Base-by-base conservation (phyloP, 2,888 invertebrate species). In the Chymomyza fuscimana region DNA sequence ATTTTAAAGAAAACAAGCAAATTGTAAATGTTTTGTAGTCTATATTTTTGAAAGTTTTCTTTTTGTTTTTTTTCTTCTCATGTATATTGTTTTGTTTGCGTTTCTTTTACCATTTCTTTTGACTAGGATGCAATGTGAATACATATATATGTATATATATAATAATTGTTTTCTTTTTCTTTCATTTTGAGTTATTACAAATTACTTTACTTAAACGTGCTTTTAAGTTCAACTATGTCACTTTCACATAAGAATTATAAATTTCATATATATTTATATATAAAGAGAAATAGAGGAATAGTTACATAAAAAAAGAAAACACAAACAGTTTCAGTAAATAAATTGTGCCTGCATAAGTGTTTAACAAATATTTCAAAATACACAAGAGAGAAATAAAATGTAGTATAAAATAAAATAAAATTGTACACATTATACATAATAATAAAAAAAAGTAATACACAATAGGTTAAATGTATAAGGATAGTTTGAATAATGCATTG, bases 91-190 rank as follows among this genome's bases (percentile, higher is more conserved):
- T 54, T 54, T 22, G 16, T 54, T 54, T 46, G 40, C 40, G 69
- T 79, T 77, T 80, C 70, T 70, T 78, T 78, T 79, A 72, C 80
- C 80, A 46, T 77, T 78, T 78, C 77, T 78, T 78, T 78, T 78
- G 78, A 78, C 78, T 78, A 78, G 78, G 78, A 78, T 78, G 78
- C 80, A 78, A 46, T 46, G 40, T 46, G 40, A 46, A 46, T 46
- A 46, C 15, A 56, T 52, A 54, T 56, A 56, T 54, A 73, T 59
- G 29, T 72, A 73, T 62, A 74, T 65, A 67, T 70, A 70, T 68
- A 70, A 58, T 67, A 76, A 76, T 72, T 54, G 56, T 67, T 72
- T 72, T 60, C 63, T 50, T 69, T 74, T 59, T 70, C 64, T 73
- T 61, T 65, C 16, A 25, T 72, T 74, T 81, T 79, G 79, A 76